phyloP scores from a whole-genome alignment of 35 echinoderm and acorn worm genomes.

The Apostichopus japonicus region DNA sequence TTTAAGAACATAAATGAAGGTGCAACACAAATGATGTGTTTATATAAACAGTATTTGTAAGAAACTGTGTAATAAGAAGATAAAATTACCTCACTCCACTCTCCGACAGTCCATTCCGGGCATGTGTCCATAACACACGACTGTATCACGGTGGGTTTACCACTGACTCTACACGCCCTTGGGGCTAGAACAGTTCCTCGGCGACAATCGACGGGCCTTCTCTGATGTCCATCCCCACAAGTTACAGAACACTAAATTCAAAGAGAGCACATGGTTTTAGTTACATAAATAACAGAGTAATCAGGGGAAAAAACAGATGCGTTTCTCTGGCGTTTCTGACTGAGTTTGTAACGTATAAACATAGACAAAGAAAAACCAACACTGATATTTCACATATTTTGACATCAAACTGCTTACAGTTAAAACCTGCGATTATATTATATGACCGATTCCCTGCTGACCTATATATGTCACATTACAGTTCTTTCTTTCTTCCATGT shows the following conservation, averaged over 20 bases:
- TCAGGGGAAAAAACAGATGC: neutral
- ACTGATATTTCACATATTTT: too few relatives aligned
- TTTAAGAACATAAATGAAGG: too few relatives aligned
- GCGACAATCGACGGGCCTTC: constrained; percentile 3
- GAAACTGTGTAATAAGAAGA: neutral
- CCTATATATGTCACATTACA: too few relatives aligned
- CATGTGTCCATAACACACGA: constrained; percentile 17
- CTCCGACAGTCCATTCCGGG: constrained; percentile 19
- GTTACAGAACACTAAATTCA: constrained; percentile 38
- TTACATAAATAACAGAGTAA: neutral
- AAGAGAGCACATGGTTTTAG: neutral
- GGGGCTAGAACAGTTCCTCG: neutral
- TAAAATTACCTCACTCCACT: constrained; percentile 29
- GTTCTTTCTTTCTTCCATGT: too few relatives aligned
- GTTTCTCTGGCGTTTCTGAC: neutral
- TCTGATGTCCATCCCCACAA: constrained; percentile 24
- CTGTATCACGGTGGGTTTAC: neutral
- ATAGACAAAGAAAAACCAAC: neutral
- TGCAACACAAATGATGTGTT: too few relatives aligned
- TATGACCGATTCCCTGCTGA: too few relatives aligned
- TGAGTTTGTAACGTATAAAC: neutral
- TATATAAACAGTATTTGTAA: neutral
- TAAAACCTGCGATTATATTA: too few relatives aligned
- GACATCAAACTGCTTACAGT: too few relatives aligned
- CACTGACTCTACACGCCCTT: constrained; percentile 23